Evolutionary conservation across 1,140 invertebrate genomes (phyloP).

Genomic region (Meloidogyne hapla): DNA sequence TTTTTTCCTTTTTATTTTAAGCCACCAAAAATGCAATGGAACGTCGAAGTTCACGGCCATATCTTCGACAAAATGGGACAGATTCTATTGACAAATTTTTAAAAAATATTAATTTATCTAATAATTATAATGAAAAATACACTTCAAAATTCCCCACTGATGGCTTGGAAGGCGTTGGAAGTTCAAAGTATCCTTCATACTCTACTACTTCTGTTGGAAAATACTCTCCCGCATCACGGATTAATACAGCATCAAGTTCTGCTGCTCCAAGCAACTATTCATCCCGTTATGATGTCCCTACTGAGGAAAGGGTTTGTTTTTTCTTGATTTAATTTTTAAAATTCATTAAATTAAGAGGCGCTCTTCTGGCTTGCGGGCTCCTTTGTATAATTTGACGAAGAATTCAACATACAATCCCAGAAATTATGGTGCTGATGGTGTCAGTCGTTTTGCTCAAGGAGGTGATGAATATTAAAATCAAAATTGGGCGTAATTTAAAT

Average conservation of each 20-base stretch:
- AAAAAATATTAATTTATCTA: conserved; percentile 2
- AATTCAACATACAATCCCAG: background rate
- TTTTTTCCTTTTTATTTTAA: background rate
- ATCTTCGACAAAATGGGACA: background rate
- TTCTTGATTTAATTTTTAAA: background rate
- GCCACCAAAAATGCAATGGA: background rate
- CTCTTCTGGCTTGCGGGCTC: background rate
- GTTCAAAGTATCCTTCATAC: background rate
- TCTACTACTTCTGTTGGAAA: background rate
- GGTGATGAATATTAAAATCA: background rate
- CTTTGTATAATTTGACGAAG: background rate
- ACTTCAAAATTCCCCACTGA: background rate
- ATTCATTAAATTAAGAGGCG: background rate
- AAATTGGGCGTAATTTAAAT: too few species aligned
- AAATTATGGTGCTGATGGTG: background rate
- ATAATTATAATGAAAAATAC: background rate
- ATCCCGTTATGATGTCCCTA: background rate
- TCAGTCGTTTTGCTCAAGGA: background rate
- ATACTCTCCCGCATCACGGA: background rate
- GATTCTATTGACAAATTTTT: background rate
- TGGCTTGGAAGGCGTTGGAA: background rate
- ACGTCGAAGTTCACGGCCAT: background rate
- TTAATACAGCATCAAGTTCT: background rate
- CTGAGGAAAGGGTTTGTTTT: background rate
- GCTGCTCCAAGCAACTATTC: background rate